Percentiles rank a stretch among this genome's conserved stretches.
These are phyloP conservation scores for Drosophila lowei DNA, from an alignment of 1,140 invertebrate genomes.

Conservation along the genomic window DNA sequence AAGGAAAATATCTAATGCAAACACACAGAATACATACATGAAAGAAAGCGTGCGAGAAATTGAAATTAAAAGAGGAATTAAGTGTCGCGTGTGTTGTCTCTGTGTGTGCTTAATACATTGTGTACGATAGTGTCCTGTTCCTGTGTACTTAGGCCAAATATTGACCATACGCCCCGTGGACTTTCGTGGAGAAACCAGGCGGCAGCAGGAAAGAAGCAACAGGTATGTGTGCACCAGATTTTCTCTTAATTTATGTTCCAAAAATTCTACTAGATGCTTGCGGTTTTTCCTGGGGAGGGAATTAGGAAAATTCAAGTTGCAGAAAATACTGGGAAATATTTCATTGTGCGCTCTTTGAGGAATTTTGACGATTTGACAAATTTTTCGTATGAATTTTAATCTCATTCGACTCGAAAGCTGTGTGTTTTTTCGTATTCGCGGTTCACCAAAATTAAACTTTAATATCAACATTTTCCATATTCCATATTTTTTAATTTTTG, in stretches of 20 bases:
- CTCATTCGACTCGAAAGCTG: no score
- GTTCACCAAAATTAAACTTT: no score
- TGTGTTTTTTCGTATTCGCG: no score
- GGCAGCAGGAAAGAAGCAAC: conserved; percentile 31
- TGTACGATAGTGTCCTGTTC: conserved; percentile 19
- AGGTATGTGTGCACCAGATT: conserved; percentile 40
- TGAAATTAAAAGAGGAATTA: conserved; percentile 68
- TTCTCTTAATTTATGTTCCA: background rate
- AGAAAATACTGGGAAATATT: no score
- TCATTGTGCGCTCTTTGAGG: no score
- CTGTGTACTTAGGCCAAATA: conserved; percentile 37
- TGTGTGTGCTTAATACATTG: conserved; percentile 27
- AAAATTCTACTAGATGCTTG: background rate
- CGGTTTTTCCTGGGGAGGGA: background rate
- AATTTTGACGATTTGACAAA: no score
- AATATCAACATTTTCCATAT: no score
- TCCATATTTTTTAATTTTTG: no score
- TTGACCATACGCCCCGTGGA: conserved; percentile 42
- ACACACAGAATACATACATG: conserved; percentile 19
- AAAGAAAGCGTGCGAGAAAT: conserved; percentile 56
- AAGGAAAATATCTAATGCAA: conserved; percentile 41
- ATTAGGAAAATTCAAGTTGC: no score
- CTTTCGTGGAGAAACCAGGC: background rate
- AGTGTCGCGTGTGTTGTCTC: conserved; percentile 55
- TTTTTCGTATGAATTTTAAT: no score